These are phyloP conservation scores for Atrina japonica DNA, from an alignment of 2,888 invertebrate genomes.

Conservation along the genomic window DNA sequence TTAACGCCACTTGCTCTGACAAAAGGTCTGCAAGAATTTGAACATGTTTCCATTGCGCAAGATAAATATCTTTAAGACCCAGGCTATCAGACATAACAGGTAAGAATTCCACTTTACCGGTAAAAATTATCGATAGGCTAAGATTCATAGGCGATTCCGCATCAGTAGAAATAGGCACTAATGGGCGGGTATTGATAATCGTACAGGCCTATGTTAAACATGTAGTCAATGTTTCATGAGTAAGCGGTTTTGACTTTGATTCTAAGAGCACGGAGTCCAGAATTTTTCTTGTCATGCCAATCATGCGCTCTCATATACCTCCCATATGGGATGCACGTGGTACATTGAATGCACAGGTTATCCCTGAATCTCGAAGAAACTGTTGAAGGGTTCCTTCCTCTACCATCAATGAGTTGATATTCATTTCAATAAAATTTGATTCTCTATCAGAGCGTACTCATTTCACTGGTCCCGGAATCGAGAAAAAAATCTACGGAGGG, in stretches of 20 bases:
- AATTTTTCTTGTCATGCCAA: slow-evolving; percentile 38
- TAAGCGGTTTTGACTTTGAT: slow-evolving; percentile 20
- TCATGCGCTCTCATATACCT: slow-evolving; percentile 45
- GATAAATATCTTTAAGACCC: slow-evolving; percentile 18
- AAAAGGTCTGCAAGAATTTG: slow-evolving; percentile 17
- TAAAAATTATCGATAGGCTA: slow-evolving; percentile 18
- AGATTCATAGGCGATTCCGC: slow-evolving; percentile 23
- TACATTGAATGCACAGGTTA: slow-evolving; percentile 44
- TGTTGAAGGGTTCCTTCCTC: slow-evolving; percentile 32
- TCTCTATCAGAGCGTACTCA: slow-evolving; percentile 42
- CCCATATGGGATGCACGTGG: slow-evolving; percentile 52
- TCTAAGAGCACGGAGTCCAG: slow-evolving; percentile 41
- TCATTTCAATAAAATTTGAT: slow-evolving; percentile 42
- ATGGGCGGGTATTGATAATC: slow-evolving; percentile 44
- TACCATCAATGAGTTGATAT: slow-evolving; percentile 25
- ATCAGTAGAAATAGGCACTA: slow-evolving; percentile 34
- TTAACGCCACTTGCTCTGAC: slow-evolving; percentile 33
- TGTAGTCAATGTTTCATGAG: slow-evolving; percentile 43
- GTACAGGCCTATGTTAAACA: slow-evolving; percentile 43
- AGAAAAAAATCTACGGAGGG: slow-evolving; percentile 42
- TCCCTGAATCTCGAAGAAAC: slow-evolving; percentile 16
- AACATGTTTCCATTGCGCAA: slow-evolving; percentile 22
- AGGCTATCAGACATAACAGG: neutral
- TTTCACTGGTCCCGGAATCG: slow-evolving; percentile 36
- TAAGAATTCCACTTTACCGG: slow-evolving; percentile 5